phyloP scores from a whole-genome alignment of 2,797 vertebrate species.

The Saxicola maurus region DNA sequence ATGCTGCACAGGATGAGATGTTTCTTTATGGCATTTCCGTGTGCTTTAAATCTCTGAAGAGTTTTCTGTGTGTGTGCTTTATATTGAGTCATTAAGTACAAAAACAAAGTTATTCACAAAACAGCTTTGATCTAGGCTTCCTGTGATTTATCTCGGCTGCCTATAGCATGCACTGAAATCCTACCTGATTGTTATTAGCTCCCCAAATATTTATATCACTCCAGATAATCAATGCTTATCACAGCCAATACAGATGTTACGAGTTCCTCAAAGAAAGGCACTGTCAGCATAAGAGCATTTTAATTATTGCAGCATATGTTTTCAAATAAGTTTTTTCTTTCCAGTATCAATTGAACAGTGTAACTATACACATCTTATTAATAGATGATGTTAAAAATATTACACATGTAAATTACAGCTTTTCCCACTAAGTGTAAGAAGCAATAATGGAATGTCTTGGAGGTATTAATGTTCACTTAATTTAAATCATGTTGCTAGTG shows the following conservation, averaged over 20 bases:
- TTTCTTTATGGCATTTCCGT: constrained; percentile 86
- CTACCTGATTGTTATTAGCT: constrained; percentile 71
- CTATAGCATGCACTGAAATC: constrained; percentile 78
- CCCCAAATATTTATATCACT: constrained; percentile 74
- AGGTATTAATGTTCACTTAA: constrained; percentile 62
- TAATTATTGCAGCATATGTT: constrained; percentile 68
- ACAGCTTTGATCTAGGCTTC: constrained; percentile 89
- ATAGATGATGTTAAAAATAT: constrained; percentile 41
- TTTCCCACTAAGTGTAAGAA: constrained; percentile 31
- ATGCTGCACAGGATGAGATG: constrained; percentile 79
- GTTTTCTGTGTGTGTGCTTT: constrained; percentile 80
- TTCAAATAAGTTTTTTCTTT: constrained; percentile 55
- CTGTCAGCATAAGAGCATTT: constrained; percentile 70
- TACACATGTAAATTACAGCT: constrained; percentile 43
- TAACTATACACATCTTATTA: constrained; percentile 16
- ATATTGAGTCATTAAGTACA: constrained; percentile 80
- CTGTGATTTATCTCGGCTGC: constrained; percentile 88
- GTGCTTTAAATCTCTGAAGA: constrained; percentile 73
- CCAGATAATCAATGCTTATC: constrained; percentile 77
- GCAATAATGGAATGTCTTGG: constrained; percentile 36
- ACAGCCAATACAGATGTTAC: constrained; percentile 69
- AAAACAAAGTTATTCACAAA: constrained; percentile 87
- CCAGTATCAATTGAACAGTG: constrained; percentile 3
- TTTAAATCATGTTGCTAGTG: constrained; percentile 55
- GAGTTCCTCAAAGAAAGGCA: constrained; percentile 66